Conservation (phyloP, 2,888 invertebrate species). For the Eilema caniola region DNA sequence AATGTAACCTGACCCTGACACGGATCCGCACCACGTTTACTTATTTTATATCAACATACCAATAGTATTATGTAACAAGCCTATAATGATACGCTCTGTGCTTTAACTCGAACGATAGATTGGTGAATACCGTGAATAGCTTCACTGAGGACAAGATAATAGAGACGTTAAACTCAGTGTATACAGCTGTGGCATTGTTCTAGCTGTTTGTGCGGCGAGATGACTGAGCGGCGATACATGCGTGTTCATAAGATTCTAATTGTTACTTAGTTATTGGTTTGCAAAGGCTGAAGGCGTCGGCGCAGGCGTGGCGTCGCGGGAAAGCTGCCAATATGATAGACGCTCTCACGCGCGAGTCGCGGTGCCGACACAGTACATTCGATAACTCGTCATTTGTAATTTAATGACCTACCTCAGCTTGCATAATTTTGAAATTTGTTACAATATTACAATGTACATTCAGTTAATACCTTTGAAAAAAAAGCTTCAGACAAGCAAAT, state of each 20-base stretch:
- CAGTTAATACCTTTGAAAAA: neutral
- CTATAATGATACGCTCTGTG: neutral
- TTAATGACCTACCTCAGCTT: constrained; percentile 22
- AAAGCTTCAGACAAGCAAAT: neutral
- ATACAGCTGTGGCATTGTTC: constrained; percentile 16
- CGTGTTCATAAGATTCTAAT: constrained; percentile 17
- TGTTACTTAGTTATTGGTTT: constrained; percentile 39
- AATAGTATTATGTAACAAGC: neutral
- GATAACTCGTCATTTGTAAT: constrained; percentile 23
- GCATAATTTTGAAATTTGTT: neutral
- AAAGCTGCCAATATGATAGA: constrained; percentile 21
- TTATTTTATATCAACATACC: constrained; percentile 15
- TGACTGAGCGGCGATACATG: constrained; percentile 18
- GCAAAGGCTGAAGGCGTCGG: constrained; percentile 30
- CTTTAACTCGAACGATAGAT: neutral
- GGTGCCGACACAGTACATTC: neutral
- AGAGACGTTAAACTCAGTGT: constrained; percentile 6
- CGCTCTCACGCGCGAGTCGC: constrained; percentile 24
- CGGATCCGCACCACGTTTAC: constrained; percentile 26
- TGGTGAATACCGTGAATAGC: neutral
- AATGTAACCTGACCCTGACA: constrained; percentile 39
- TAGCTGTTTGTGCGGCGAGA: constrained; percentile 8
- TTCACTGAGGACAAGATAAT: constrained; percentile 9
- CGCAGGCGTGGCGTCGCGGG: constrained; percentile 39
- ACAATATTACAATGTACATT: neutral